Percentiles rank a stretch among this genome's conserved stretches.
Conservation (phyloP, 2,888 invertebrate species). For the Nycteola revayana region DNA sequence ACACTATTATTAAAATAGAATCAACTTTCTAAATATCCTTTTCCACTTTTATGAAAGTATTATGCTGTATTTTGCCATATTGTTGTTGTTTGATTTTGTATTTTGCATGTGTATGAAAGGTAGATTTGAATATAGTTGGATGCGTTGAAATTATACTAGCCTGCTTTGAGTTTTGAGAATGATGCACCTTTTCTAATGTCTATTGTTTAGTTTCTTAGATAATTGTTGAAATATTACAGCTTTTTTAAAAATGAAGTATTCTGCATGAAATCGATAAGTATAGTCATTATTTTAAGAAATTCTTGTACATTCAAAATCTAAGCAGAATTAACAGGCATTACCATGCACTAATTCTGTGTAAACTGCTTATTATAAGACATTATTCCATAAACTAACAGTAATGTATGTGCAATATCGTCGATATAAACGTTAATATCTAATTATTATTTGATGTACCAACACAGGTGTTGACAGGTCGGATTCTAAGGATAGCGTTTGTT, state of each 20-base stretch:
- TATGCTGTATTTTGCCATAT: too few relatives aligned
- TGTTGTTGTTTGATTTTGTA: too few relatives aligned
- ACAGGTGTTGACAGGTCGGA: conserved; percentile 73
- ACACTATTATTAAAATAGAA: too few relatives aligned
- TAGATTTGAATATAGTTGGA: conserved; percentile 26
- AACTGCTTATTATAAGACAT: conserved; percentile 44
- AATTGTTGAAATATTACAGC: neutral
- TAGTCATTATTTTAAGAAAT: conserved; percentile 1
- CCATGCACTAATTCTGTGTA: conserved; percentile 72
- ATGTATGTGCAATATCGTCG: conserved; percentile 18
- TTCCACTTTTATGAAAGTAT: too few relatives aligned
- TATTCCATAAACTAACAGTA: conserved; percentile 49
- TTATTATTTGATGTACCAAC: conserved; percentile 63
- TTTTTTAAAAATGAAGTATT: conserved; percentile 1
- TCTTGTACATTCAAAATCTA: conserved; percentile 10
- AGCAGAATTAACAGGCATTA: conserved; percentile 58
- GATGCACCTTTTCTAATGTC: conserved; percentile 4
- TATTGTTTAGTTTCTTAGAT: neutral
- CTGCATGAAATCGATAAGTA: conserved; percentile 21
- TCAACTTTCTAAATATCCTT: too few relatives aligned
- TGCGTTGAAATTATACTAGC: too few relatives aligned
- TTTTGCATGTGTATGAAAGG: conserved; percentile 28
- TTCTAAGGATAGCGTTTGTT: conserved; percentile 65
- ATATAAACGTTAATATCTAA: conserved; percentile 52
- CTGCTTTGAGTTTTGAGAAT: conserved; percentile 27